phyloP scores from a whole-genome alignment of 2,797 vertebrate genomes.

The Malacoraja senta region DNA sequence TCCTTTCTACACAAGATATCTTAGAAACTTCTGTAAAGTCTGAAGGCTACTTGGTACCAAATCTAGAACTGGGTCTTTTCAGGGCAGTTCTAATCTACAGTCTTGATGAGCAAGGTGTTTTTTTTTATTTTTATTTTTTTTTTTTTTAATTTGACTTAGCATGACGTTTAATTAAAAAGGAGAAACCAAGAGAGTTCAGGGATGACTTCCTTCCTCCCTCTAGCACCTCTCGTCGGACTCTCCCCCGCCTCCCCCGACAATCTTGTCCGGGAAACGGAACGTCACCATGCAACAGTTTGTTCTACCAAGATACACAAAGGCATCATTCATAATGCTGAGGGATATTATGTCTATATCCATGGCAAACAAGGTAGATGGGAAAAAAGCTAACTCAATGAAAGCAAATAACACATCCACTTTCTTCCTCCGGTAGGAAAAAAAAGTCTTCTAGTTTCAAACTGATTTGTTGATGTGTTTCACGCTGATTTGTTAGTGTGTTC shows the following conservation, averaged over 20 bases:
- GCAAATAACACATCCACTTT: conserved; percentile 1
- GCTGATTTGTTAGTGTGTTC: neutral
- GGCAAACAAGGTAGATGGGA: conserved; percentile 15
- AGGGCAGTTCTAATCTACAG: neutral
- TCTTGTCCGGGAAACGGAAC: neutral
- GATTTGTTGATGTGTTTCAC: neutral
- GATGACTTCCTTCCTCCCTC: neutral
- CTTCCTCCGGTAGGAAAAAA: neutral
- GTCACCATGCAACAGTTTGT: conserved; percentile 2
- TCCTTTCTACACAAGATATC: neutral
- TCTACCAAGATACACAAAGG: conserved; percentile 9
- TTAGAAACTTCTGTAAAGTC: conserved; percentile 39
- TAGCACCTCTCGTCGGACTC: neutral
- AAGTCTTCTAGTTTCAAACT: neutral
- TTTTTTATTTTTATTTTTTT: too few relatives aligned
- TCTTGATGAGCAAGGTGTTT: neutral
- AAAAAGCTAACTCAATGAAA: neutral
- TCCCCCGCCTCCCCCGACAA: neutral
- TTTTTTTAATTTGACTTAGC: neutral
- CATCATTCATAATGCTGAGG: conserved; percentile 18
- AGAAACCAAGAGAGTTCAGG: neutral
- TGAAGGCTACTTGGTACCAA: conserved; percentile 46
- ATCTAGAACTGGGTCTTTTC: conserved; percentile 49
- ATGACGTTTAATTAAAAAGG: neutral
- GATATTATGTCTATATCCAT: conserved; percentile 30